Evolutionary conservation across 2,113 vertebrate species (phyloP), one percentile per base, ranked within the genome.

Genomic region (Irena cyanogastra): DNA sequence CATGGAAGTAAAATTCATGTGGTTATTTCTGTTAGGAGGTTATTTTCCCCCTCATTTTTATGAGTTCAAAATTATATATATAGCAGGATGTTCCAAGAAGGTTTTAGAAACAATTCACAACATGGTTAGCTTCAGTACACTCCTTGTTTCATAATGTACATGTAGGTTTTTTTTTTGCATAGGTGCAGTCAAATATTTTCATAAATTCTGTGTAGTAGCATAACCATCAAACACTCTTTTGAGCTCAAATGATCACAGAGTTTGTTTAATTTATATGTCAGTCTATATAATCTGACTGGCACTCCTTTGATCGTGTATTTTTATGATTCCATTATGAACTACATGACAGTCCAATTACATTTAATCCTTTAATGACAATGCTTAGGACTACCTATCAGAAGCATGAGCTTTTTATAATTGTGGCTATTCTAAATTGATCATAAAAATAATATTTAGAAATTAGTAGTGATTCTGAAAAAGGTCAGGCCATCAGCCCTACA

Each of bases 61-160:
- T n/a, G 13, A 50, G 13, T 52, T 88, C 22, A 41, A 60, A 83
- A 56, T 56, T 37, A n/a, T 13, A 35, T 0, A 0, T 39, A 27
- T 30, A 65, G 16, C 8, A 80, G 37, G 8, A 66, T 66, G 13
- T 9, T 50, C 13, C 47, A 78, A 44, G 21, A 60, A 39, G 6
- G 2, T n/a, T 84, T 92, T 76, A 56, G 52, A 72, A 92, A 27
- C 7, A 45, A 27, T 57, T 53, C 27, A 42, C 24, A 59, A 30
- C 15, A 69, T 9, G 3, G 9, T 52, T 83, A 72, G 3, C n/a
- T 53, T 53, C 17, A 52, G 4, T 56, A 33, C 3, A 23, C 2
- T 42, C 13, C 16, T 50, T 27, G 11, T 42, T 47, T 66, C 4
- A 2, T 57, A 50, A 31, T 0, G 0, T 37, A 19, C 0, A 1